Evolutionary conservation across 2,888 invertebrate genomes (phyloP).

Genomic region (Parnassius orleans): DNA sequence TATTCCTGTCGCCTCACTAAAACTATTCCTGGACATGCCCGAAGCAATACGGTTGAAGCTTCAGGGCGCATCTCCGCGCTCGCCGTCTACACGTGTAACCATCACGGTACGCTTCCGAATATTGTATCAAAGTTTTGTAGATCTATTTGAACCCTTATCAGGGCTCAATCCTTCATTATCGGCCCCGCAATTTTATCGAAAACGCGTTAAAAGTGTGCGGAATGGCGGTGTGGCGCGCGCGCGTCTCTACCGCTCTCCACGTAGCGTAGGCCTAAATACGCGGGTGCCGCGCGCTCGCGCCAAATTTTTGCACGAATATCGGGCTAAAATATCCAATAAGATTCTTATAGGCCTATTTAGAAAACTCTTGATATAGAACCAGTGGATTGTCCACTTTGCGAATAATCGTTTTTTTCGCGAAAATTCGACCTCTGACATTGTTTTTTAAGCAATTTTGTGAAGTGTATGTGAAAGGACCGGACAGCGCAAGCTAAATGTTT

Average conservation of each 20-base stretch:
- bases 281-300: slow-evolving; percentile 53
- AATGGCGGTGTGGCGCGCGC: slow-evolving; percentile 33
- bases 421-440: slow-evolving; percentile 38
- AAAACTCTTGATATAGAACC: slow-evolving; percentile 38
- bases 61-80: not conserved
- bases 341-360: slow-evolving; percentile 78
- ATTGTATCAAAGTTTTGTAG: slow-evolving; percentile 30
- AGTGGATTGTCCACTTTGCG: slow-evolving; percentile 40
- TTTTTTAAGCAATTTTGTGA: slow-evolving; percentile 50
- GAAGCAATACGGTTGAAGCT: not conserved
- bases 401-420: slow-evolving; percentile 46
- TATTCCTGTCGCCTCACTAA: not conserved
- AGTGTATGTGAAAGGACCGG: slow-evolving; percentile 46
- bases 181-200: slow-evolving; percentile 29
- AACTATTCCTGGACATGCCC: not conserved
- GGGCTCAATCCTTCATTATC: slow-evolving; percentile 42
- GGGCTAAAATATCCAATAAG: slow-evolving; percentile 60
- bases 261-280: slow-evolving; percentile 71
- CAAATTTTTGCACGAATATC: slow-evolving; percentile 63
- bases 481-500: slow-evolving; percentile 19
- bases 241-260: slow-evolving; percentile 30
- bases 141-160: slow-evolving; percentile 51
- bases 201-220: slow-evolving; percentile 29
- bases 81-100: slow-evolving; percentile 13
- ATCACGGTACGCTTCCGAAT: slow-evolving; percentile 22